Percentiles rank a stretch among this genome's conserved stretches.
Conservation (phyloP, 2,797 vertebrate genomes). For the Centroberyx gerrardi region DNA sequence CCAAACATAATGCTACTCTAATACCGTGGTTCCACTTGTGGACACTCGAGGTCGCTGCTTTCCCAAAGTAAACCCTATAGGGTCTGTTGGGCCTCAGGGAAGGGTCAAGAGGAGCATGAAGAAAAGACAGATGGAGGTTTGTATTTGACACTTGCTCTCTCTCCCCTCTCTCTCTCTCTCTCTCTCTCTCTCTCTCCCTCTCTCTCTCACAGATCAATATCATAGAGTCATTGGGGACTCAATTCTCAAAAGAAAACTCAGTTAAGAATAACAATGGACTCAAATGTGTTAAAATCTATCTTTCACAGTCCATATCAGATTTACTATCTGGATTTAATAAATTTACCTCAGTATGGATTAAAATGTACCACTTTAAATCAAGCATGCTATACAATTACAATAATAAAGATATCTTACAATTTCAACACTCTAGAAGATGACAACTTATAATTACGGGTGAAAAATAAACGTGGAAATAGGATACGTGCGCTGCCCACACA, state of each 20-base stretch:
- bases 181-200: not conserved
- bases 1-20: constrained; percentile 27
- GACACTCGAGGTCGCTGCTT: constrained; percentile 67
- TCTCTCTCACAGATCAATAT: not conserved
- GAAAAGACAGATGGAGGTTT: constrained; percentile 9
- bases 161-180: not conserved
- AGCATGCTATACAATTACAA: not conserved
- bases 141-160: not conserved
- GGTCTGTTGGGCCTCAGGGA: constrained; percentile 3
- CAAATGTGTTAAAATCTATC: not conserved
- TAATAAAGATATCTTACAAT: not conserved
- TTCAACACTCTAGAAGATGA: not conserved
- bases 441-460: not conserved
- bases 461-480: not conserved
- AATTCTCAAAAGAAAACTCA: not conserved
- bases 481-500: too few relatives aligned
- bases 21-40: constrained; percentile 35
- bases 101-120: not conserved
- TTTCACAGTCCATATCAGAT: not conserved
- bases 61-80: constrained; percentile 23
- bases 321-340: not conserved
- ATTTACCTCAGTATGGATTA: not conserved
- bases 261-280: not conserved
- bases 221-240: not conserved
- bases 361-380: not conserved